Evolutionary conservation across 2,113 vertebrate species (phyloP).

Genomic region (Varanus komodoensis): DNA sequence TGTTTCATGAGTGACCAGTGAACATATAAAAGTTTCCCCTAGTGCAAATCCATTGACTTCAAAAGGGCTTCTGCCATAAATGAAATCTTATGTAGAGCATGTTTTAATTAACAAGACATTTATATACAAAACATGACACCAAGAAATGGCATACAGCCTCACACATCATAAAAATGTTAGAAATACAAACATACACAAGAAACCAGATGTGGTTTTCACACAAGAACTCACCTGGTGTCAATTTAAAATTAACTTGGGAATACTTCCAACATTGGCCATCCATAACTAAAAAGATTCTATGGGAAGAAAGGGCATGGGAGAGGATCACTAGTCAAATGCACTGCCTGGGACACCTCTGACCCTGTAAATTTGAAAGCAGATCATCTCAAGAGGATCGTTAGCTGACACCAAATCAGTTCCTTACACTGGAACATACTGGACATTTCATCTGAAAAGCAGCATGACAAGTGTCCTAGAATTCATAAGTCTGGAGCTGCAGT

Average conservation of each 20-base stretch:
- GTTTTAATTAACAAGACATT: conserved; percentile 28
- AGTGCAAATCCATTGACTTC: neutral
- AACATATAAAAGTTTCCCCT: neutral
- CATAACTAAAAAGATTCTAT: neutral
- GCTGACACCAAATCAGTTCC: conserved; percentile 53
- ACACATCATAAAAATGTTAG: neutral
- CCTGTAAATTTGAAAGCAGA: conserved; percentile 62
- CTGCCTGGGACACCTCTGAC: conserved; percentile 33
- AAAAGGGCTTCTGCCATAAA: neutral
- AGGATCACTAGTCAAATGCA: conserved; percentile 51
- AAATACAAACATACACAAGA: neutral
- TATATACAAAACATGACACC: conserved; percentile 12
- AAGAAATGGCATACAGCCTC: conserved; percentile 11
- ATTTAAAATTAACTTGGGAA: neutral
- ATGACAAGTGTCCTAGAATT: conserved; percentile 37
- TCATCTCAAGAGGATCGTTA: conserved; percentile 70
- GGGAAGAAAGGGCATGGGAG: neutral
- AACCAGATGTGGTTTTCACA: conserved; percentile 30
- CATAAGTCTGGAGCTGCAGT: conserved; percentile 7
- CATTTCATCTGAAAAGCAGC: conserved; percentile 45
- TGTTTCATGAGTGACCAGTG: neutral
- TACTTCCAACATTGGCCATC: conserved; percentile 14
- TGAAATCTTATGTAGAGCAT: neutral
- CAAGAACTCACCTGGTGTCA: conserved; percentile 53
- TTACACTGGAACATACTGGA: conserved; percentile 16